Base-by-base conservation (phyloP, 2,888 invertebrate species). In the Zaprionus lineosus region DNA sequence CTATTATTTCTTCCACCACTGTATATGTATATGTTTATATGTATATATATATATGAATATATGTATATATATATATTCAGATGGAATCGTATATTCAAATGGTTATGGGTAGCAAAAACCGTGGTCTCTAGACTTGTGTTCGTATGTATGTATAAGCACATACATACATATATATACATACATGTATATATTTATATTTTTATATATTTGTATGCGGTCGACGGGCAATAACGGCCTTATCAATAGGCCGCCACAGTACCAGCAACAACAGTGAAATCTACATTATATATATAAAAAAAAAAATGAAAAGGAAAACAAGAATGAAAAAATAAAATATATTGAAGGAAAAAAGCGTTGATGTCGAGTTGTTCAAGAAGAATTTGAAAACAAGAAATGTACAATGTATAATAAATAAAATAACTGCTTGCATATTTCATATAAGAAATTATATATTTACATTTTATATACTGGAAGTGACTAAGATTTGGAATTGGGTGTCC, bases 311-410 rank as follows among this genome's bases (percentile, higher is more conserved):
- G 47, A 47, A 36, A 46, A 56, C 39, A 37, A 29, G 50, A 29
- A 43, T 43, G 65, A 43, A 26, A 21, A 46, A 4, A 26, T 18
- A 41, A 34, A 34, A 5, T 46, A 43, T 33, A 34, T 34, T 34
- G 52, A 48, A 29, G 36, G 43, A 66, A 31, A 52, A 29, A 71
- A 53, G 48, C 43, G 50, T 57, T 55, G 47, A 59, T 71, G 60
- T 58, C 43, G 63, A 58, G 59, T 64, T 47, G 59, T 28, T 33
- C 69, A 43, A 9, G 24, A 63, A 82, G 62, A 84, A 78, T 84
- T 74, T 61, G 28, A 79, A 81, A 84, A 84, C 77, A 82, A 84
- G 82, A 84, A 74, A 77, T 62, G 61, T 56, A 47, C 28, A 21
- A 12, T 36, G 16, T 29, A 12, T 14, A 24, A 47, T 39, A 33